Evolutionary conservation across 2,888 invertebrate genomes (phyloP), one percentile per base, ranked within the genome.

Genomic region (Drosophila borborema): DNA sequence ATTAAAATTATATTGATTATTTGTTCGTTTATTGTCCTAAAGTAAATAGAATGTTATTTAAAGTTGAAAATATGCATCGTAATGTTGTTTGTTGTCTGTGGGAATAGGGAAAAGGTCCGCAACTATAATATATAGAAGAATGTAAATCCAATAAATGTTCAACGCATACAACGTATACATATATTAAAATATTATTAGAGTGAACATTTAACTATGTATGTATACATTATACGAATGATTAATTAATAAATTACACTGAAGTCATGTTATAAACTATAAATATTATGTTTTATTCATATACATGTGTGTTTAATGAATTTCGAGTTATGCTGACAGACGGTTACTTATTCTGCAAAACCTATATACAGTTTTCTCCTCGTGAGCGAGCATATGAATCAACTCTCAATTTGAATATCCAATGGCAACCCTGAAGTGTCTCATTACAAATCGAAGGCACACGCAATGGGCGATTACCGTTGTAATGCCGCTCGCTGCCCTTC

Each of bases 221-320:
- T 82, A 79, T 71, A 80, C 75, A 77, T 66, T 69, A 72, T 72
- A 83, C 62, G 60, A 77, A 80, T 63, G 66, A 82, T 72, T 61
- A 75, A 67, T 61, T 64, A 81, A 84, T 83, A 82, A 86, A 85
- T 67, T 73, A 72, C 75, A 72, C 66, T 72, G 69, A 74, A 72
- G 72, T 73, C 77, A 83, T 81, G 83, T 83, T 81, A 80, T 71
- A 67, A 60, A 6, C 3, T 12, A 18, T 14, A 28, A 7, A 23
- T 23, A 5, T 46, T n/a, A 6, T 31, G 9, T 34, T 9, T 34
- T 28, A 28, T 28, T 1, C 28, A 20, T 20, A 20, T 20, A 20
- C 20, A 20, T 23, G 4, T 23, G 4, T 4, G 4, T 23, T 23
- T 23, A 23, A 28, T 28, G 28, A 6, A 28, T 28, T 28, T 28